Base-by-base conservation (phyloP, 2,888 invertebrate genomes). In the Danaus chrysippus region DNA sequence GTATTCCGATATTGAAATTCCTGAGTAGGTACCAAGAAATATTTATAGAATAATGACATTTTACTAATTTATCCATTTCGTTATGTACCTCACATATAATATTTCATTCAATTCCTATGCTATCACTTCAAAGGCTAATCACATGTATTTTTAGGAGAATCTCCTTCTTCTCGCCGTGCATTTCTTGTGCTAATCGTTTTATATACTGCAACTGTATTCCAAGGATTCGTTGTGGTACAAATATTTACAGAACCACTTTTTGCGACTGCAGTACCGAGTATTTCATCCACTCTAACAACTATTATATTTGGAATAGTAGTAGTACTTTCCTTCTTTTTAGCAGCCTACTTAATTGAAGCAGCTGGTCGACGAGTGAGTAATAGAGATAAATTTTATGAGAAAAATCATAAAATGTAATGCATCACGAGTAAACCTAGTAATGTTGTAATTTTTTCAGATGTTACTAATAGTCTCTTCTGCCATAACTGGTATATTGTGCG, bases 241-340 rank as follows among this genome's bases (percentile, higher is more conserved):
- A 86, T 87, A 34, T 87, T 84, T 64, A 86, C 87, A 0, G 81
- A 78, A 10, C 84, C 84, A 0, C 61, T 88, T 42, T 87, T 88
- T 64, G 65, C 65, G 0, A 75, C 81, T 57, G 84, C 84, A 0
- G 73, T 85, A 0, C 86, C 87, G 0, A 72, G 59, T 42, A 76
- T 83, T 65, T 83, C 87, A 0, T 57, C 87, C 0, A 82, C 78
- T 0, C 13, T 84, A 1, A 76, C 82, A 59, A 79, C 81, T 23
- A 74, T 85, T 0, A 10, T 85, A 34, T 68, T 87, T 1, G 85
- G 82, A 1, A 63, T 79, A 0, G 61, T 81, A 3, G 67, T 65
- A 0, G 76, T 86, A 0, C 1, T 80, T 0, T 54, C 81, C 11
- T 82, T 83, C 0, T 64, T 84, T 1, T 1, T 78, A 3, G 78